Evolutionary conservation across 2,113 vertebrate genomes (phyloP), one percentile per base, ranked within the genome.

Genomic region (Sinocyclocheilus grahami): DNA sequence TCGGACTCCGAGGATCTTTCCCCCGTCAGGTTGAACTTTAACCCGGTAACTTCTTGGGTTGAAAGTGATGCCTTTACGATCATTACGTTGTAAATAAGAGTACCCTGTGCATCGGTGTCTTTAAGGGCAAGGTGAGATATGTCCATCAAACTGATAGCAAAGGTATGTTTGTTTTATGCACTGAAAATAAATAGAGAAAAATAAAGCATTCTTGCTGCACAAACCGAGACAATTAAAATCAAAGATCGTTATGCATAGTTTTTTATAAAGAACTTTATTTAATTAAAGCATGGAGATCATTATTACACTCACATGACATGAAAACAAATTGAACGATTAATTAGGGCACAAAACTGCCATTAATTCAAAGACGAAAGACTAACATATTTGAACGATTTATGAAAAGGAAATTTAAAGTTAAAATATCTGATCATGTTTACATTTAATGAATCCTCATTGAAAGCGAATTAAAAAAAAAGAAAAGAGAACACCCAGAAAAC

Each of bases 41-140:
- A 89, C 83, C 86, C 83, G 78, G 24, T 63, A 46, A 87, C 79
- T 83, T 62, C 78, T 74, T 7, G 33, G 72, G 20, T 39, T 85
- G 85, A 87, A 87, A 89, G 86, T 16, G 76, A 89, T 85, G 83
- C 86, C 83, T 85, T 83, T 27, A 63, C 83, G 53, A 89, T 78
- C 77, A 80, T 53, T 60, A 39, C 63, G 24, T 74, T 86, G 77
- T 80, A 86, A 86, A 86, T 87, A 87, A 86, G 62, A 78, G 60
- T 18, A 67, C 55, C 30, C 18, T 33, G 83, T 60, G 37, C 83
- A 53, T 39, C 18, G 62, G 77, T 51, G 78, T 77, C 62, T 85
- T 82, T 48, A 85, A 42, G 78, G 37, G 20, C 30, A 9, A 42
- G 63, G 18, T 33, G 13, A 30, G 51, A 58, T 63, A 9, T 53